Conservation (phyloP, 2,888 invertebrate genomes). For the Geotrupes spiniger region DNA sequence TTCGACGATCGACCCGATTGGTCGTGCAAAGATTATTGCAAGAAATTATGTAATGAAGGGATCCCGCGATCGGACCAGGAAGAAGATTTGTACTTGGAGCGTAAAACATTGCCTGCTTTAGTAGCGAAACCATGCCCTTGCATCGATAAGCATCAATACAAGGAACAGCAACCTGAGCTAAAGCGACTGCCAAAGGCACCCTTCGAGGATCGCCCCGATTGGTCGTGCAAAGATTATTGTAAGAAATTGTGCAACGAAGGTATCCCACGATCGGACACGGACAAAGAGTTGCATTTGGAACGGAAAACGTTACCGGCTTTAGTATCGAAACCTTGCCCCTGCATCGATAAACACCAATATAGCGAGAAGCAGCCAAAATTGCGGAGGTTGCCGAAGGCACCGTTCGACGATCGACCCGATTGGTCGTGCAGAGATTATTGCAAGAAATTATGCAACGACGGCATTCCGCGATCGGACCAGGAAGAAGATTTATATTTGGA, state of each 20-base stretch:
- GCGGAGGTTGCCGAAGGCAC: slow-evolving; percentile 8
- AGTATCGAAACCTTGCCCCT: neutral
- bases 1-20: slow-evolving; percentile 1
- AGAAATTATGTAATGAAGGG: neutral
- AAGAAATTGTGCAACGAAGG: neutral
- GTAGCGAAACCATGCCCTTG: neutral
- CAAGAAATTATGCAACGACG: neutral
- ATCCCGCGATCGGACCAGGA: no score
- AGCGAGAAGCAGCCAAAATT: neutral
- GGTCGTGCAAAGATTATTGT: neutral
- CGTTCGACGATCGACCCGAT: slow-evolving; percentile 6
- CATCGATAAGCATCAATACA: neutral
- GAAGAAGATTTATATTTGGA: neutral
- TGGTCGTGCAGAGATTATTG: neutral
- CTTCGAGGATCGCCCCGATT: slow-evolving; percentile 3
- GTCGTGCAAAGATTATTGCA: neutral
- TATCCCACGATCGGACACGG: neutral
- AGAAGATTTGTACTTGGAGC: neutral
- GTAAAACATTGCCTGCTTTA: neutral
- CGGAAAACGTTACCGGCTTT: neutral
- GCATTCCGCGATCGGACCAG: neutral
- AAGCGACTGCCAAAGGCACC: slow-evolving; percentile 7
- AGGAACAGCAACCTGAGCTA: neutral
- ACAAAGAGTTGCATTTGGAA: neutral
- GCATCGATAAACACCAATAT: neutral